A percentile compares a stretch with the other conserved stretches of the same genome.
These are phyloP conservation scores for Megaceryle torquata DNA, from an alignment of 2,113 vertebrate species.

Conservation along the genomic window DNA sequence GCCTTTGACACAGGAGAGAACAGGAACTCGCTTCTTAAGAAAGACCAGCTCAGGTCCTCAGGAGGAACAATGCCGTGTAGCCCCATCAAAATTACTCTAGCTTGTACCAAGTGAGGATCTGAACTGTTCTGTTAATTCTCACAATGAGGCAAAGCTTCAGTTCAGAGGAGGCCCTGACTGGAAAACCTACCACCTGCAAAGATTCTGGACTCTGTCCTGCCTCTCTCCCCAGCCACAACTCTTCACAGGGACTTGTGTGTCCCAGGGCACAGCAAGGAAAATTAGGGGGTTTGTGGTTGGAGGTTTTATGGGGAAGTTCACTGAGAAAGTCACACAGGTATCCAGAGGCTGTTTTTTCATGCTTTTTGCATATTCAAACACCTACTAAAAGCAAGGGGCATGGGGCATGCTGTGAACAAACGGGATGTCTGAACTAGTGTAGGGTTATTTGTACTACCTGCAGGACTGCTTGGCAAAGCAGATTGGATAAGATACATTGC, in stretches of 20 bases:
- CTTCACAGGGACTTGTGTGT: accelerated
- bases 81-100: not conserved
- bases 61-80: not conserved
- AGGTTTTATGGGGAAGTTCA: not conserved
- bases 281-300: not conserved
- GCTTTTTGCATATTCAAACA: not conserved
- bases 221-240: not conserved
- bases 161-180: not conserved
- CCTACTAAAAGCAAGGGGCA: not conserved
- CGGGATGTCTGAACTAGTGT: not conserved
- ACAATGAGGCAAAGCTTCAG: not conserved
- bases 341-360: not conserved
- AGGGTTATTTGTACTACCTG: not conserved
- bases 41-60: not conserved
- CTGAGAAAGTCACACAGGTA: not conserved
- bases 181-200: not conserved
- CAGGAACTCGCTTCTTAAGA: not conserved
- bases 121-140: not conserved
- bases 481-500: not conserved
- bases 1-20: not conserved
- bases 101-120: not conserved
- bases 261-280: not conserved
- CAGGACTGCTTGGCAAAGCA: not conserved
- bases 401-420: not conserved
- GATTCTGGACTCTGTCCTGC: not conserved